A percentile compares a stretch with the other conserved stretches of the same genome.
Conservation (phyloP, 1,140 invertebrate genomes). For the Glomeris maerens region DNA sequence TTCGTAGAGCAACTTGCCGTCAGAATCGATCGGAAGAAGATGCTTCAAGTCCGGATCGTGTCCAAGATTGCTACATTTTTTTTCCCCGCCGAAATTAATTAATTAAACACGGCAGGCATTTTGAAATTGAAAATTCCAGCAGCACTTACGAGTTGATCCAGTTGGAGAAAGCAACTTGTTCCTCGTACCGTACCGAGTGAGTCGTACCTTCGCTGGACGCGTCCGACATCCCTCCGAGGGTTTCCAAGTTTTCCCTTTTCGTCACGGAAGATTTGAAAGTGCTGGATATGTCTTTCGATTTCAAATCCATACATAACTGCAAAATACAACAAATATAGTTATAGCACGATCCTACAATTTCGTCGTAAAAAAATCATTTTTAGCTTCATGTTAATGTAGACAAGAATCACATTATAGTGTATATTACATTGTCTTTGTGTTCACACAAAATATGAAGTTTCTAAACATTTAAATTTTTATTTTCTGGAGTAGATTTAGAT, state of each 20-base stretch:
- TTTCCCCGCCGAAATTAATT: neutral
- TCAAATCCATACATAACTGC: constrained; percentile 71
- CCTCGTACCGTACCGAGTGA: constrained; percentile 83
- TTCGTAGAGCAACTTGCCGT: constrained; percentile 78
- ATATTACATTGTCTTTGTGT: too few relatives aligned
- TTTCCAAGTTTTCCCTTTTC: constrained; percentile 84
- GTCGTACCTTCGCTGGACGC: constrained; percentile 87
- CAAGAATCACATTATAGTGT: too few relatives aligned
- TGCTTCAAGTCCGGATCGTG: constrained; percentile 78
- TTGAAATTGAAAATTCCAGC: constrained; percentile 1
- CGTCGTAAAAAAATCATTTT: too few relatives aligned
- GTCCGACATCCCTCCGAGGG: constrained; percentile 82
- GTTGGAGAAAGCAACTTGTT: constrained; percentile 94
- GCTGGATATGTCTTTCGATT: constrained; percentile 72
- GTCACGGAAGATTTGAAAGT: constrained; percentile 85
- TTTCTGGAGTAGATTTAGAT: too few relatives aligned
- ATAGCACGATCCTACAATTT: too few relatives aligned
- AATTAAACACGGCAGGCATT: neutral
- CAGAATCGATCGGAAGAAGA: constrained; percentile 75
- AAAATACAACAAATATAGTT: constrained; percentile 18
- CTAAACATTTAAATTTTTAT: too few relatives aligned
- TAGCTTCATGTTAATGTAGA: too few relatives aligned
- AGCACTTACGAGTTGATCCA: constrained; percentile 75
- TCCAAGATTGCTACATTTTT: constrained; percentile 49
- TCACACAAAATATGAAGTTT: too few relatives aligned